Conservation (phyloP, 2,113 vertebrate genomes). For the Lipotes vexillifer region DNA sequence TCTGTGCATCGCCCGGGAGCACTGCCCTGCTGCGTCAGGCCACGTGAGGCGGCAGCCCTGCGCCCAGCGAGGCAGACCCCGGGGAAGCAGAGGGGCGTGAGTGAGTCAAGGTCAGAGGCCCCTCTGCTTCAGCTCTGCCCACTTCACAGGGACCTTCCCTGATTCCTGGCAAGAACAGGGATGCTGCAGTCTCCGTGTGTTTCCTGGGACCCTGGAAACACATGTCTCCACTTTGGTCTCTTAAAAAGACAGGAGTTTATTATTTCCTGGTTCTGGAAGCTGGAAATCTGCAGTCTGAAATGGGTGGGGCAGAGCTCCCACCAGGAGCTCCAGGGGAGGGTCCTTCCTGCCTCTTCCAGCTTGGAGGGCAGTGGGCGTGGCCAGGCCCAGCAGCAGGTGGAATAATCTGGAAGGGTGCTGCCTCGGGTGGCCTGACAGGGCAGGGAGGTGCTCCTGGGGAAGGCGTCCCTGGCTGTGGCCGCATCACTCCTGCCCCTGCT, state of each 20-base stretch:
- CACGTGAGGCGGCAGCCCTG: rapidly evolving
- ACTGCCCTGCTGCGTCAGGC: rapidly evolving
- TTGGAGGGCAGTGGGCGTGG: background rate
- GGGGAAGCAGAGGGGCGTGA: rapidly evolving
- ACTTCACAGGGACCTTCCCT: background rate
- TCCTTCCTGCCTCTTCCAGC: background rate
- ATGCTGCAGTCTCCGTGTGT: rapidly evolving
- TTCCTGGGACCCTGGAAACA: background rate
- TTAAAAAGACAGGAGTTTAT: background rate
- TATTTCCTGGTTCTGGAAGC: background rate
- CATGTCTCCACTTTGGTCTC: rapidly evolving
- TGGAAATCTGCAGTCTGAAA: background rate
- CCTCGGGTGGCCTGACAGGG: background rate
- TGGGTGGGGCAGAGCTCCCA: background rate
- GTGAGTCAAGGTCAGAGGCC: background rate
- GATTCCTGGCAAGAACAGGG: background rate
- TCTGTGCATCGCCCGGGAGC: background rate
- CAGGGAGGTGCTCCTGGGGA: background rate
- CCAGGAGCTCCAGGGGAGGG: too few relatives aligned
- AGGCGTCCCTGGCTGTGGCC: background rate
- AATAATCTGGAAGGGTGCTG: rapidly evolving
- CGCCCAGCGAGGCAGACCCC: rapidly evolving
- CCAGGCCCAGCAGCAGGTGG: background rate
- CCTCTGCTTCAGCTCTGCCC: background rate
- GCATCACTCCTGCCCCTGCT: rapidly evolving